Conservation (phyloP, 2,113 vertebrate species). For the Anhinga rufa region DNA sequence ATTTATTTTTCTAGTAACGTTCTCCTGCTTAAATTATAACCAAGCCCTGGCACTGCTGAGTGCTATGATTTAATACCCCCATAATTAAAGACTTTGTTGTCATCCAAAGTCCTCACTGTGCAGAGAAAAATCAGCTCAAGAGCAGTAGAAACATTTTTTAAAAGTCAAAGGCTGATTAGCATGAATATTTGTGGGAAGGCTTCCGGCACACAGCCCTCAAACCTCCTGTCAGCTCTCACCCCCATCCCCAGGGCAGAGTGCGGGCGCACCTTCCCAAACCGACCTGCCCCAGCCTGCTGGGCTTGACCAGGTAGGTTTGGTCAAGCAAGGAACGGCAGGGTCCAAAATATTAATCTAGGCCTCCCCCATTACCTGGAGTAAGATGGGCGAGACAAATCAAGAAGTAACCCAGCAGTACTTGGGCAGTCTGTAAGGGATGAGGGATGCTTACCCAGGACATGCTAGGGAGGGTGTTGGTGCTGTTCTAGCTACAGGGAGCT, state of each 20-base stretch:
- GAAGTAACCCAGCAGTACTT: neutral
- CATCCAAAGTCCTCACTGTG: neutral
- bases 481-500: neutral
- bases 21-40: constrained; percentile 39
- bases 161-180: constrained; percentile 44
- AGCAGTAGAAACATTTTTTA: constrained; percentile 18
- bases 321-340: neutral
- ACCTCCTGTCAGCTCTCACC: neutral
- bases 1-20: constrained; percentile 36
- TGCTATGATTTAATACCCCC: constrained; percentile 50
- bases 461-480: neutral
- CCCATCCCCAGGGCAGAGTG: neutral
- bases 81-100: constrained; percentile 57
- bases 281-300: too few species aligned
- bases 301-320: neutral
- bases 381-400: fast-evolving
- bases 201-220: neutral
- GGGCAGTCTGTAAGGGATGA: neutral
- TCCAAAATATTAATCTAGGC: fast-evolving
- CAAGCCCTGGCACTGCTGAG: constrained; percentile 15
- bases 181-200: neutral
- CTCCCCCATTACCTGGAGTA: neutral
- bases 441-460: neutral
- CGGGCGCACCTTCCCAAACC: fast-evolving
- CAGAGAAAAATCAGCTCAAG: constrained; percentile 48